These are phyloP conservation scores for Erethizon dorsatum DNA, from an alignment of 2,797 vertebrate species.

Conservation along the genomic window DNA sequence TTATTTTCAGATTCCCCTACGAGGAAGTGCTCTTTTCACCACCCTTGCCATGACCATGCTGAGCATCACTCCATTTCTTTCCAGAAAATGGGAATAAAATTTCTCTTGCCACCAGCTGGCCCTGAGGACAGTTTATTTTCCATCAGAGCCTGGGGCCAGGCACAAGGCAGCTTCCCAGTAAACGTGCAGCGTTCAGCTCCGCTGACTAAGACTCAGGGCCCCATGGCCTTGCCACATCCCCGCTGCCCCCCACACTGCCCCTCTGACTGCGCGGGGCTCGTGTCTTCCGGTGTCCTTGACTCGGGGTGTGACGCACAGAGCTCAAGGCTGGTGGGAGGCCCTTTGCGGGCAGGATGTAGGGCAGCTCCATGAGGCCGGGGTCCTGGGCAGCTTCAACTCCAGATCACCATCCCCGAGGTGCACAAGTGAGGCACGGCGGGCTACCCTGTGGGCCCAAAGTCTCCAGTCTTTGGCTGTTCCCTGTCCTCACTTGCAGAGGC, in stretches of 20 bases:
- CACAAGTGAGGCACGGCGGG: rapidly evolving
- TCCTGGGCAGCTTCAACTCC: neutral
- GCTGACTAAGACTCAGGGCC: neutral
- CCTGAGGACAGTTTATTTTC: slow-evolving; percentile 60
- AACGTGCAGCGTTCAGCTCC: neutral
- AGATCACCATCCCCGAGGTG: neutral
- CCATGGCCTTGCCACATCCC: neutral
- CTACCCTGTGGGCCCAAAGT: neutral
- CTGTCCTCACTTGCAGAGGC: neutral
- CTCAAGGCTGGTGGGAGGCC: neutral
- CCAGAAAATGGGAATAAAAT: neutral
- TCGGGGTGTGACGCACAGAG: neutral
- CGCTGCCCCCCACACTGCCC: neutral
- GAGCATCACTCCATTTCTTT: neutral
- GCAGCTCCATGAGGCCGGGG: neutral
- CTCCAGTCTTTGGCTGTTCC: neutral
- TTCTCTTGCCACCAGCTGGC: neutral
- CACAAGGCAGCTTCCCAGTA: neutral
- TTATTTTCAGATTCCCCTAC: neutral
- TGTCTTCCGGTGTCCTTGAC: neutral
- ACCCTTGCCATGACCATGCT: neutral
- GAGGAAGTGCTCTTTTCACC: neutral
- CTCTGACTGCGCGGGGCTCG: neutral
- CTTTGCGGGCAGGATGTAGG: neutral
- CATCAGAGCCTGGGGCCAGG: neutral